phyloP scores from a whole-genome alignment of 2,888 invertebrate species.

The Danaus chrysippus region DNA sequence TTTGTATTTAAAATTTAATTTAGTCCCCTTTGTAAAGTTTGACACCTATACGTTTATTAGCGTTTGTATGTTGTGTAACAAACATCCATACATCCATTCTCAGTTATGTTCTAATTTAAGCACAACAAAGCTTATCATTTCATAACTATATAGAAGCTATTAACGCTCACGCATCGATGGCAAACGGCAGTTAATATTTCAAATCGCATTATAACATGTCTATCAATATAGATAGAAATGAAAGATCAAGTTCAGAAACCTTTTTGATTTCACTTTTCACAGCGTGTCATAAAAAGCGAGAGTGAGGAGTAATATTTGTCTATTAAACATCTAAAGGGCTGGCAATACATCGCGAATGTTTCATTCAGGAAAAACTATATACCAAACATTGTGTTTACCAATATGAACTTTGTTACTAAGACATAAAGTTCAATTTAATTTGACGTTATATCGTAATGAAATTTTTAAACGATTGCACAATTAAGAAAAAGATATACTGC shows the following conservation, averaged over 20 bases:
- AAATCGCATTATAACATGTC: constrained; percentile 19
- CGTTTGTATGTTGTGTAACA: no score
- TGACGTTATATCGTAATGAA: no score
- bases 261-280: constrained; percentile 37
- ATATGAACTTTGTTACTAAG: constrained; percentile 20
- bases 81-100: no score
- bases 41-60: no score
- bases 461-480: no score
- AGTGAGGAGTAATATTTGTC: constrained; percentile 39
- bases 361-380: constrained; percentile 30
- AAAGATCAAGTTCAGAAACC: constrained; percentile 34
- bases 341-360: constrained; percentile 27
- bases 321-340: constrained; percentile 32
- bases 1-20: no score
- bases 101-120: no score
- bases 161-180: constrained; percentile 3
- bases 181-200: constrained; percentile 9
- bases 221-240: constrained; percentile 22
- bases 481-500: no score
- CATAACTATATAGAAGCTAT: neutral
- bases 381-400: constrained; percentile 16
- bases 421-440: constrained; percentile 19
- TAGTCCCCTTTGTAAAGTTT: no score
- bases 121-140: constrained; percentile 1
- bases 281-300: constrained; percentile 39